phyloP scores from a whole-genome alignment of 92 coral and sea anemone genomes.

The Palythoa caribaeorum region DNA sequence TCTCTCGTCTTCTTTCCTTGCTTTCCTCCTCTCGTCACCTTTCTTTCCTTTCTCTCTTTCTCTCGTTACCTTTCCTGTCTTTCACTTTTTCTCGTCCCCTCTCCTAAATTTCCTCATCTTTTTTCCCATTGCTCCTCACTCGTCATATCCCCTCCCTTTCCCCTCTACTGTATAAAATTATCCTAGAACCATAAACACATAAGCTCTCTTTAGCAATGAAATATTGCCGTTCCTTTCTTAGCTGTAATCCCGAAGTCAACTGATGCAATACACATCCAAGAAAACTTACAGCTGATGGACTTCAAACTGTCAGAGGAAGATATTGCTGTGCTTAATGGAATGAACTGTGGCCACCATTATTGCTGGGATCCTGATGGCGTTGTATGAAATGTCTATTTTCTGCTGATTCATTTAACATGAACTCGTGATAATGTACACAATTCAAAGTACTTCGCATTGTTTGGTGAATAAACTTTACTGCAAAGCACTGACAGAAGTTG shows the following conservation, averaged over 20 bases:
- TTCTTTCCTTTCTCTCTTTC: neutral
- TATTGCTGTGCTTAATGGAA: slow-evolving; percentile 64
- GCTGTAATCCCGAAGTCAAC: slow-evolving; percentile 93
- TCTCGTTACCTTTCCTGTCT: neutral
- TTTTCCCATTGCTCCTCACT: neutral
- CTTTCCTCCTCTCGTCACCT: neutral
- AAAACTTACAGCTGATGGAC: slow-evolving; percentile 70
- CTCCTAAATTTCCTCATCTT: no score
- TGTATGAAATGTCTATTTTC: neutral
- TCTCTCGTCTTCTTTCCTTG: neutral
- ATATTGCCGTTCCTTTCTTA: slow-evolving; percentile 17
- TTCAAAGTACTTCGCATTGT: no score
- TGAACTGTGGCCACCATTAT: slow-evolving; percentile 70
- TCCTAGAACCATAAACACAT: neutral
- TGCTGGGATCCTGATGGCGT: slow-evolving; percentile 93
- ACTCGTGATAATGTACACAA: neutral
- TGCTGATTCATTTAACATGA: neutral
- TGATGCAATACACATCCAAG: slow-evolving; percentile 71
- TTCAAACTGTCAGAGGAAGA: slow-evolving; percentile 72
- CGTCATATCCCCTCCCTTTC: neutral
- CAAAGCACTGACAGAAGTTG: no score
- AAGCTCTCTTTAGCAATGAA: neutral
- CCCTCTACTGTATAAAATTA: neutral
- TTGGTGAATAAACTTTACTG: no score
- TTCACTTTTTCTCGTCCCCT: neutral